Base-by-base conservation (phyloP, 2,113 vertebrate species). In the Falcunculus frontatus region DNA sequence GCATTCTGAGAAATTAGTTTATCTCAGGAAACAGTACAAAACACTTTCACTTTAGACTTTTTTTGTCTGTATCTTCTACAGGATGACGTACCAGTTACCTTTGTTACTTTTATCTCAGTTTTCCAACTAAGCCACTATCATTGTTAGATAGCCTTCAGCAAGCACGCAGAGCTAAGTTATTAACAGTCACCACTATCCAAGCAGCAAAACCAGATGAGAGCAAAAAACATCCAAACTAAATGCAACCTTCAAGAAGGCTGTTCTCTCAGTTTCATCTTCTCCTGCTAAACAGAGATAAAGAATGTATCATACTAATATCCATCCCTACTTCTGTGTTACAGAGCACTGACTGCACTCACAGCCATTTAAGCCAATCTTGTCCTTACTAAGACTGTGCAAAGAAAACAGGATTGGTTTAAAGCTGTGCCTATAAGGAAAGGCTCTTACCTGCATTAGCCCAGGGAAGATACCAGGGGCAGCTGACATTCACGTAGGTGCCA, bases 391-490 rank as follows among this genome's bases (percentile, higher is more conserved):
- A 25, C 26, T 11, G 21, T 12, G 9, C 4, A 63, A 62, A 19
- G 41, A 85, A 57, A 93, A 47, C 4, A 74, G 26, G 7, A 33
- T 3, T 79, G 33, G 22, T 39, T 84, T 84, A 30, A 91, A 68
- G 42, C 52, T 59, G 8, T 27, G 49, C 53, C 41, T 47, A 2
- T 13, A 56, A 82, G 53, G 11, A 55, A 67, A 52, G 17, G 14
- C 7, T 89, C 95, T 96, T 93, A 99, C 99, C 99, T 94, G 98
- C 97, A 33, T 53, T 96, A 93, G 98, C 97, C 99, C 99, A 99
- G 64, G 99, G 99, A 42, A 99, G 98, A 84, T 99, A 99, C 98
- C 98, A 99, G n/a, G 99, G 99, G 88, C 99, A 99, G 92, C 99
- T 99, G 56, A 99, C 98, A 35, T 99, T 99, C 94, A 99, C 98